A percentile compares a stretch with the other conserved stretches of the same genome.
phyloP scores from a whole-genome alignment of 2,888 invertebrate genomes.

The Allophyes oxyacanthae region DNA sequence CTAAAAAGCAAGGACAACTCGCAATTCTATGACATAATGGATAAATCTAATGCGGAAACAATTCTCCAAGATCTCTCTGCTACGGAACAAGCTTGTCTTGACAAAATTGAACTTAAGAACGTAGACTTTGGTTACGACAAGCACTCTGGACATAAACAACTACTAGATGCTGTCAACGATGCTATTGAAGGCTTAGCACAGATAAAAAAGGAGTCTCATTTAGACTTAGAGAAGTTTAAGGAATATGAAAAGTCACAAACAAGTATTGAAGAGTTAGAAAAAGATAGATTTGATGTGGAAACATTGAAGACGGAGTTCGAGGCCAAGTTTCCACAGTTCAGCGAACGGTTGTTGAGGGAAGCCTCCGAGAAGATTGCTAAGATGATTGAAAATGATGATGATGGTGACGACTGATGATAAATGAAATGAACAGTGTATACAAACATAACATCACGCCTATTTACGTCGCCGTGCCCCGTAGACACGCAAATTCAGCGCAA shows the following conservation, averaged over 20 bases:
- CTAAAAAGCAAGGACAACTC: constrained; percentile 69
- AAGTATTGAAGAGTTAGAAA: constrained; percentile 66
- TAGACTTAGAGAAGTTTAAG: constrained; percentile 72
- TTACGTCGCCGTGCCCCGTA: no score
- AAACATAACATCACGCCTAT: no score
- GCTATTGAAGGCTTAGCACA: constrained; percentile 78
- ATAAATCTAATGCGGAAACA: constrained; percentile 64
- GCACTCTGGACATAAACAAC: constrained; percentile 74
- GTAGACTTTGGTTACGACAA: constrained; percentile 80
- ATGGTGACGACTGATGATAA: constrained; percentile 53
- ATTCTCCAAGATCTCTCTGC: constrained; percentile 63
- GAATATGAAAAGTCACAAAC: constrained; percentile 69
- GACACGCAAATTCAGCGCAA: no score
- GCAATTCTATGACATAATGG: constrained; percentile 69
- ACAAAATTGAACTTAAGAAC: constrained; percentile 75
- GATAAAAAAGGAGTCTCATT: constrained; percentile 78
- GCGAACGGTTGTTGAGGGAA: constrained; percentile 76
- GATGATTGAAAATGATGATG: constrained; percentile 68
- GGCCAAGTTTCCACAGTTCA: constrained; percentile 74
- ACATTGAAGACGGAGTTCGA: constrained; percentile 74
- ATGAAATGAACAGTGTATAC: constrained; percentile 1
- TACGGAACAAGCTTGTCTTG: constrained; percentile 69
- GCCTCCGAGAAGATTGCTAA: constrained; percentile 73
- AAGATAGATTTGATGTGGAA: constrained; percentile 72
- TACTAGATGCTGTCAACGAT: constrained; percentile 80